Conservation (phyloP, 2,113 vertebrate genomes). For the Elgaria multicarinata region DNA sequence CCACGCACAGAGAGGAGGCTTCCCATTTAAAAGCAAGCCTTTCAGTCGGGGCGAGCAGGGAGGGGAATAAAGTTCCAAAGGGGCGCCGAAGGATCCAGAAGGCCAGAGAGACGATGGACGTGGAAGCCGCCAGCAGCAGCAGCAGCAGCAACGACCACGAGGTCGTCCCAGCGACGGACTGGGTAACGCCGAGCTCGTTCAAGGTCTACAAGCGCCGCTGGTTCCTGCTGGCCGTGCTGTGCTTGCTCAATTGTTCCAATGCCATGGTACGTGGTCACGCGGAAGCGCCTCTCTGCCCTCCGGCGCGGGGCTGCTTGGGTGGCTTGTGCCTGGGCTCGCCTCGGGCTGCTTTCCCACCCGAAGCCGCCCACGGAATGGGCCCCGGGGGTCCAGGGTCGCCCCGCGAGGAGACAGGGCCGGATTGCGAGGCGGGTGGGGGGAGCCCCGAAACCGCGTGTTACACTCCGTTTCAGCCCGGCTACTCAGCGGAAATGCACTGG, state of each 20-base stretch:
- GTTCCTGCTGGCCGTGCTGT: slow-evolving; percentile 81
- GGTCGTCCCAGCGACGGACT: not conserved
- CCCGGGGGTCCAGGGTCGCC: too few species aligned
- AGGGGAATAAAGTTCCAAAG: too few species aligned
- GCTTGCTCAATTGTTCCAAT: slow-evolving; percentile 86
- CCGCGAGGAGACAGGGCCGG: not conserved
- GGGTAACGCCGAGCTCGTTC: slow-evolving; percentile 31
- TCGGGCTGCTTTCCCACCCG: not conserved
- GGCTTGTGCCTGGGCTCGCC: too few species aligned
- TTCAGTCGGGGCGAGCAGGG: not conserved
- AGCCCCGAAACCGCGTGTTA: too few species aligned
- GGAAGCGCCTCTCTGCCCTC: too few species aligned
- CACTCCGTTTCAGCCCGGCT: too few species aligned
- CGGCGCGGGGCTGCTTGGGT: not conserved
- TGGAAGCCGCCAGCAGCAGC: not conserved
- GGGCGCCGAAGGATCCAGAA: too few species aligned
- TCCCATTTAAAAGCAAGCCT: too few species aligned
- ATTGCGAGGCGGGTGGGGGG: too few species aligned
- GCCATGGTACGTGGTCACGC: slow-evolving; percentile 73
- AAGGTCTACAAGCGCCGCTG: slow-evolving; percentile 82
- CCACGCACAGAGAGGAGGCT: not conserved
- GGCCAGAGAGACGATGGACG: not conserved
- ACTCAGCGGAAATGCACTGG: too few species aligned
- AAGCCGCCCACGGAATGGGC: too few species aligned
- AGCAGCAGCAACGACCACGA: not conserved